These are phyloP conservation scores for Mesitornis unicolor DNA, from an alignment of 2,113 vertebrate genomes.

Conservation along the genomic window DNA sequence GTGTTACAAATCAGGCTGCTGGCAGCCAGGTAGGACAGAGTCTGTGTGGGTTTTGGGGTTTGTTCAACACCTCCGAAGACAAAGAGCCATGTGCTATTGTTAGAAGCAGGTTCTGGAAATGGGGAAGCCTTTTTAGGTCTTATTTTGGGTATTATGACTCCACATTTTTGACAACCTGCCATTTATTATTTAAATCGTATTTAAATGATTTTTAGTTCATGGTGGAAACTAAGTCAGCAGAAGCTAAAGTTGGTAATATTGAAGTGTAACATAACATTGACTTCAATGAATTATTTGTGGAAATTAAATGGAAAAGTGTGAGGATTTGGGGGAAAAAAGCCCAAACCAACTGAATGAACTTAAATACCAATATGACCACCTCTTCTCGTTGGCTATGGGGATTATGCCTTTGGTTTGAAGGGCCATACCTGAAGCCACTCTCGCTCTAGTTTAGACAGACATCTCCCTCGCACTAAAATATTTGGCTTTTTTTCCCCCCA, in stretches of 20 bases:
- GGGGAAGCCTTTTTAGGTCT: not conserved
- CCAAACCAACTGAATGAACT: not conserved
- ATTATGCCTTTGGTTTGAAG: not conserved
- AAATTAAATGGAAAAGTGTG: not conserved
- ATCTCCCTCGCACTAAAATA: not conserved
- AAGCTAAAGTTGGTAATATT: not conserved
- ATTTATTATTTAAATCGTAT: not conserved
- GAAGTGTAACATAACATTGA: not conserved
- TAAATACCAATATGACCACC: not conserved
- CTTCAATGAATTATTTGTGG: not conserved
- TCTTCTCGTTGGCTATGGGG: not conserved
- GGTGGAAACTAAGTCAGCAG: not conserved
- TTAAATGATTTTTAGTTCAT: not conserved
- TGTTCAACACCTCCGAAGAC: not conserved
- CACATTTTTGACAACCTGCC: not conserved
- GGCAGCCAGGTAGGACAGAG: not conserved
- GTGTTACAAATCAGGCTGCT: not conserved
- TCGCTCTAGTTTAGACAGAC: fast-evolving
- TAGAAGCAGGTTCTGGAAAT: not conserved
- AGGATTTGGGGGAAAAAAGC: not conserved
- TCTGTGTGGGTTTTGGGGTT: not conserved
- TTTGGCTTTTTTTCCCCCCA: no score
- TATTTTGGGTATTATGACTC: not conserved
- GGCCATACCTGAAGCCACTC: not conserved
- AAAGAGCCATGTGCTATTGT: not conserved